phyloP scores from a whole-genome alignment of 2,113 vertebrate species.

The Brachirus orientalis region DNA sequence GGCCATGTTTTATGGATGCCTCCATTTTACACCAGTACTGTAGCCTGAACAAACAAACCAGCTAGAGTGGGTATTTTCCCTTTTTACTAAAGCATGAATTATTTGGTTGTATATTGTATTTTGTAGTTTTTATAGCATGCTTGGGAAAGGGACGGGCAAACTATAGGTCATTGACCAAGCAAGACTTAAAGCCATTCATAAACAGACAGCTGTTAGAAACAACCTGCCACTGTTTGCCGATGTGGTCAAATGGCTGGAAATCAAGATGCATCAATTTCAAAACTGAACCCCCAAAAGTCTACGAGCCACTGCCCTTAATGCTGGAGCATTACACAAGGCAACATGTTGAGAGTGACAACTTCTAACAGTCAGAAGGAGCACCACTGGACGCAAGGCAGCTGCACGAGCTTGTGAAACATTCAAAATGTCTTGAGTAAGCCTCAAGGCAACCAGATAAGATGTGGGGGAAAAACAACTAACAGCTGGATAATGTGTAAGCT shows the following conservation, averaged over 20 bases:
- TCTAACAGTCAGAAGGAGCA: constrained; percentile 9
- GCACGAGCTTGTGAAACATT: constrained; percentile 36
- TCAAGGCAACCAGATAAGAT: constrained; percentile 16
- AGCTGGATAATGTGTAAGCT: not conserved
- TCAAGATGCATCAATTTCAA: not conserved
- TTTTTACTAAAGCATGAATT: too few relatives aligned
- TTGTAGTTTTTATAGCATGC: too few relatives aligned
- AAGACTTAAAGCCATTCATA: too few relatives aligned
- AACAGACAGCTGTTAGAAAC: not conserved
- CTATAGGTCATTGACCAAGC: too few relatives aligned
- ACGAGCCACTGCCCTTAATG: not conserved
- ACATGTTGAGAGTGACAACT: constrained; percentile 1
- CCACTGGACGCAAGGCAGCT: constrained; percentile 20
- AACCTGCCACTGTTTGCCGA: not conserved
- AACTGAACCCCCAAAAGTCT: too few relatives aligned
- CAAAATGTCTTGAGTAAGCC: constrained; percentile 31
- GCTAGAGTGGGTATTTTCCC: too few relatives aligned
- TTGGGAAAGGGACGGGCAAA: too few relatives aligned
- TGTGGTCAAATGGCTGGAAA: not conserved
- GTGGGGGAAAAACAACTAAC: constrained; percentile 6
- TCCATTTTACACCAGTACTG: too few relatives aligned
- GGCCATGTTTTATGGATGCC: too few relatives aligned
- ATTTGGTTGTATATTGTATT: too few relatives aligned
- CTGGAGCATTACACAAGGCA: not conserved
- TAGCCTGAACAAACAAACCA: too few relatives aligned